Percentiles rank a stretch among this genome's conserved stretches.
Evolutionary conservation across 2,113 vertebrate genomes (phyloP).

Genomic region (Gyps fulvus): DNA sequence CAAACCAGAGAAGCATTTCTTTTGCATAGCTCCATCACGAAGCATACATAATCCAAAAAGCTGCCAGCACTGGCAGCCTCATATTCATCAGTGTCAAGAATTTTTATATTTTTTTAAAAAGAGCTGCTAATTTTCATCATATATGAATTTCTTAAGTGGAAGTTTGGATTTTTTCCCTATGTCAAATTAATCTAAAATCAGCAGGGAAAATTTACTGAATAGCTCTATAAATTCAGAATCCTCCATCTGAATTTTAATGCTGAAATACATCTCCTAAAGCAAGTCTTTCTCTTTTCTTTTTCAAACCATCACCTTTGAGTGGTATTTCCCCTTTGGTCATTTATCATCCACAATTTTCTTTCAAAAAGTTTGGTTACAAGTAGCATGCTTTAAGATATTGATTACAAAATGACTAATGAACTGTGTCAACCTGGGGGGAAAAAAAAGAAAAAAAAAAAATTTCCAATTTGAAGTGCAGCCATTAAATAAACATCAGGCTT

Average conservation of each 20-base stretch:
- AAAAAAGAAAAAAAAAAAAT: background rate
- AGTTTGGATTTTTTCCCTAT: background rate
- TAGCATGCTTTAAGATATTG: background rate
- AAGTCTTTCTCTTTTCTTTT: background rate
- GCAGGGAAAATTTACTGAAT: background rate
- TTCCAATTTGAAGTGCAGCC: background rate
- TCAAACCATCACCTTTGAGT: background rate
- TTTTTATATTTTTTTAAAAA: background rate
- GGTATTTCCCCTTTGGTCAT: background rate
- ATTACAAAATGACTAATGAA: constrained; percentile 20
- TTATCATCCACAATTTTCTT: background rate
- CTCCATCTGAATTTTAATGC: background rate
- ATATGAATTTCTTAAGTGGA: background rate
- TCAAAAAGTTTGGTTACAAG: background rate
- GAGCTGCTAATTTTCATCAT: background rate
- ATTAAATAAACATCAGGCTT: background rate
- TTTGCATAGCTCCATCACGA: background rate
- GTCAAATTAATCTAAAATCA: constrained; percentile 1
- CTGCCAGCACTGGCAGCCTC: background rate
- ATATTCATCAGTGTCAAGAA: background rate
- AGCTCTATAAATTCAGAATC: background rate
- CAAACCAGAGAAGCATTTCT: background rate
- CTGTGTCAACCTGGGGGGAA: background rate
- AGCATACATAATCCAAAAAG: background rate
- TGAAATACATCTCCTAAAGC: background rate